Base-by-base conservation (phyloP, 2,797 vertebrate genomes). In the Chloroceryle amazona region DNA sequence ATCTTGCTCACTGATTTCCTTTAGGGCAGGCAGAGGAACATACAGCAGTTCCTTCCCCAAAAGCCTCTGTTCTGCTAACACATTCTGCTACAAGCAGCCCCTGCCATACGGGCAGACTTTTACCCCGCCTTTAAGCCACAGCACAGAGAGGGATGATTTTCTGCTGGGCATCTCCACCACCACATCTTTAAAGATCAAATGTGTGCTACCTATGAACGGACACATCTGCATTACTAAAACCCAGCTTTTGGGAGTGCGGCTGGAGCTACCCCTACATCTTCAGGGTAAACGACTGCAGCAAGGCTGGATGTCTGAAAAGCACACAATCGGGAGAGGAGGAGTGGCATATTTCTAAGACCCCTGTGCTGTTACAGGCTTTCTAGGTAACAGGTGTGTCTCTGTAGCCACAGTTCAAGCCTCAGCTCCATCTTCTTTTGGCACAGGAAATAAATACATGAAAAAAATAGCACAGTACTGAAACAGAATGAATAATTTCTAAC, bases 51-150 rank as follows among this genome's bases (percentile, higher is more conserved):
- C 42, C n/a, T n/a, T 39, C 62, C 55, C 73, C 26, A 18, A 8
- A 8, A 58, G 74, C 35, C 67, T 70, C 63, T 2, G 2, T 62
- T 75, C 58, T 65, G 67, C 68, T 52, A 71, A 63, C 25, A 20
- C n/a, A 13, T 55, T 55, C 18, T 10, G 67, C 47, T 19, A 41
- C 44, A 68, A 58, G 68, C 63, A 88, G 72, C 14, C 52, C 58
- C 39, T 35, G 18, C 22, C 58, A 63, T 5, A 5, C 0, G 0
- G 42, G 31, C 39, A 47, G 22, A 31, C 33, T 47, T 15, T 8
- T 75, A 37, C 1, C 31, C 49, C 63, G 57, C 6, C 71, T 35
- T 28, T 23, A 49, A 49, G 18, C 1, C 8, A n/a, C 0, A n/a
- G 54, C 54, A 60, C 33, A 89, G 29, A 63, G 4, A 5, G 51